Evolutionary conservation across 2,888 invertebrate species (phyloP), one percentile per base, ranked within the genome.

Genomic region (Macaria notata): DNA sequence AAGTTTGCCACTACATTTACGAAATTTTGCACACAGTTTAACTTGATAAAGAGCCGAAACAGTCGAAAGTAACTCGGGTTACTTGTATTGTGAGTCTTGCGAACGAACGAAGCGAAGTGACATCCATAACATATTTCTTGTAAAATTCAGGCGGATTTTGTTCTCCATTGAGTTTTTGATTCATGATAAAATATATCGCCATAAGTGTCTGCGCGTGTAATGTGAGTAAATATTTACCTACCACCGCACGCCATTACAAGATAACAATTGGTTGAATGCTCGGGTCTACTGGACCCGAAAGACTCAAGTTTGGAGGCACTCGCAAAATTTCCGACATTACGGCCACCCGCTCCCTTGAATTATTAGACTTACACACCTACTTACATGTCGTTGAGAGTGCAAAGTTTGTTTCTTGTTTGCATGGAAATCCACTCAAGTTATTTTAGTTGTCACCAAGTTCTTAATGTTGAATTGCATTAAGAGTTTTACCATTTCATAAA

Each of bases 281-380:
- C 76, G 77, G 77, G 75, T 78, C 77, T 72, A 75, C 75, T 75
- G 77, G 83, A 81, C 79, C 76, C 79, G 71, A 72, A 78, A 79
- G 75, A 79, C 73, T 71, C 65, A 84, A 86, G 76, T 86, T 84
- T 76, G 73, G 73, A 73, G 73, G 70, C 75, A 68, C 76, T 74
- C 76, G 80, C 76, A 78, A 84, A 86, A 84, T 86, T 85, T 86
- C 75, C 71, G 81, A 84, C 87, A 87, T 86, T 86, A 86, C 81
- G 73, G 78, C 81, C 87, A 88, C 84, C 83, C 85, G 85, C 73
- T 84, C 78, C 78, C 79, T 79, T 84, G 80, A 87, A 83, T 86
- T 87, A 86, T 86, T 83, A 81, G 79, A 83, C 83, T 84, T 84
- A 84, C 80, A 84, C 83, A 84, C 84, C 81, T 83, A 85, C 83